Conservation (phyloP, 2,797 vertebrate genomes). For the Hippocampus kuda region DNA sequence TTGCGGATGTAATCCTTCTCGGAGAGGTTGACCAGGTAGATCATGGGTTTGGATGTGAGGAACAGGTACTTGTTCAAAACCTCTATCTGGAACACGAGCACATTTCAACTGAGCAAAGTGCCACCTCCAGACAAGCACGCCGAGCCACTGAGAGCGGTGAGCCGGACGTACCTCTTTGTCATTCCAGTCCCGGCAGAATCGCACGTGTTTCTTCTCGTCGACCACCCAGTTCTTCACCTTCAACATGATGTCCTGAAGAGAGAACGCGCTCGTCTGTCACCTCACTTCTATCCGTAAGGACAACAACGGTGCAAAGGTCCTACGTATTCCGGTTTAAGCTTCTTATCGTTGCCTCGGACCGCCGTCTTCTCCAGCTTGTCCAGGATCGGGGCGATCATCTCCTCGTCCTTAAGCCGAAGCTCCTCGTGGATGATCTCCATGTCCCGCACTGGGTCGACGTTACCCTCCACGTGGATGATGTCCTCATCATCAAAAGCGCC, state of each 20-base stretch:
- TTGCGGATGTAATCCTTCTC: conserved; percentile 98
- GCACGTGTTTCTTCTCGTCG: conserved; percentile 91
- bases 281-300: background rate
- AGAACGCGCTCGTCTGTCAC: conserved; percentile 14
- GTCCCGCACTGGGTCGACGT: conserved; percentile 85
- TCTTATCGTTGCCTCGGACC: conserved; percentile 91
- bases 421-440: conserved; percentile 83
- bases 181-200: conserved; percentile 93
- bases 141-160: conserved; percentile 14
- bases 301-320: conserved; percentile 34
- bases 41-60: conserved; percentile 98
- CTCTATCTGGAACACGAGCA: conserved; percentile 75
- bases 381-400: conserved; percentile 80
- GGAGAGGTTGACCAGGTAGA: conserved; percentile 97
- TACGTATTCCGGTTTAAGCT: conserved; percentile 97
- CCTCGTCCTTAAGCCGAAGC: conserved; percentile 93
- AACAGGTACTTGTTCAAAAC: conserved; percentile 97
- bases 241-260: conserved; percentile 87
- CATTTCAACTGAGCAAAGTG: background rate
- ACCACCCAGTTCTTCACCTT: conserved; percentile 92
- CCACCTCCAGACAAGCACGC: background rate
- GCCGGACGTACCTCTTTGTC: conserved; percentile 85
- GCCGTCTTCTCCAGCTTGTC: conserved; percentile 97
- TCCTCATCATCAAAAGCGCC: conserved; percentile 98
- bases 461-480: conserved; percentile 94